Conservation (phyloP, 2,888 invertebrate genomes). For the Lucinisca nassula region DNA sequence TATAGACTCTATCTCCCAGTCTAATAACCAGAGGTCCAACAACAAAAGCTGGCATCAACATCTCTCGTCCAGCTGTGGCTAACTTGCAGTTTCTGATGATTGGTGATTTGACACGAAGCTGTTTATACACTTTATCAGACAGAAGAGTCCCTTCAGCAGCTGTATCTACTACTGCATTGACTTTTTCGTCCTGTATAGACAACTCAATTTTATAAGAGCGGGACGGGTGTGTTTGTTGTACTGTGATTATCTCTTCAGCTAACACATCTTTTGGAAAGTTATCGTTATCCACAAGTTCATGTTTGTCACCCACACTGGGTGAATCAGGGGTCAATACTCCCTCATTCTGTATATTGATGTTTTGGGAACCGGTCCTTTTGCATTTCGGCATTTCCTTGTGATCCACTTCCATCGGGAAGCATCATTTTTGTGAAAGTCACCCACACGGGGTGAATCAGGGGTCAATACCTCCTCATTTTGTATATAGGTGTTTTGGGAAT, state of each 20-base stretch:
- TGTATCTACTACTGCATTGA: background rate
- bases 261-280: background rate
- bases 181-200: background rate
- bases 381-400: too few relatives aligned
- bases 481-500: background rate
- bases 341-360: background rate
- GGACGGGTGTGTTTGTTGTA: background rate
- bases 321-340: background rate
- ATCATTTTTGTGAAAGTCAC: background rate
- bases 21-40: background rate
- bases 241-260: background rate
- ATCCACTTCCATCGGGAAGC: background rate
- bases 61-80: background rate
- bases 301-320: background rate
- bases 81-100: background rate
- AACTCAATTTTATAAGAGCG: background rate
- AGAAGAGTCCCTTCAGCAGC: background rate
- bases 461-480: too few relatives aligned
- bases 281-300: background rate
- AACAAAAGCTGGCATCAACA: background rate
- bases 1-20: background rate
- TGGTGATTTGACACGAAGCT: background rate
- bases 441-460: too few relatives aligned
- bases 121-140: background rate
- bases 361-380: background rate